Evolutionary conservation across 2,888 invertebrate genomes (phyloP).

Genomic region (Platycheirus albimanus): DNA sequence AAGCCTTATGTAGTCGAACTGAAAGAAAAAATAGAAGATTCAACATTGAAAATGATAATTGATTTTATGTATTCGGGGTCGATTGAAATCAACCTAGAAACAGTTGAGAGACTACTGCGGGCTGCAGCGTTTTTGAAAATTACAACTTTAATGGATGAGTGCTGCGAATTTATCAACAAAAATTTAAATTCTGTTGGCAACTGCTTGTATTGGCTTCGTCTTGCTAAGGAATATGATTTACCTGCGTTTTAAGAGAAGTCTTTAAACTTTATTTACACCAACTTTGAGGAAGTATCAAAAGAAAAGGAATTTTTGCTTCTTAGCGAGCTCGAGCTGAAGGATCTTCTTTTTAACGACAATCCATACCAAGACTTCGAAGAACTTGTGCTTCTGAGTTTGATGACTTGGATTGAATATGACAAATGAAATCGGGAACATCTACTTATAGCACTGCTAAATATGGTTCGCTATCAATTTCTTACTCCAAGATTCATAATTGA

Average conservation of each 20-base stretch:
- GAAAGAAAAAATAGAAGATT: background rate
- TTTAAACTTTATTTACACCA: too few relatives aligned
- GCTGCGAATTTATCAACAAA: background rate
- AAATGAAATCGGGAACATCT: background rate
- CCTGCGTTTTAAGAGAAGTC: background rate
- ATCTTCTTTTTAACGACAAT: too few relatives aligned
- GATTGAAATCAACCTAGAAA: background rate
- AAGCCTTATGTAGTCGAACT: background rate
- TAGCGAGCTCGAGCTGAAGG: too few relatives aligned
- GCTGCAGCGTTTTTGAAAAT: background rate
- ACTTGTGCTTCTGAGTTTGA: background rate
- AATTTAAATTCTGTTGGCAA: background rate
- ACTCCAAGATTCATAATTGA: background rate
- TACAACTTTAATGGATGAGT: background rate
- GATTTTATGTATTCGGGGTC: slow-evolving; percentile 3
- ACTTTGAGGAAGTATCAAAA: background rate
- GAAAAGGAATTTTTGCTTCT: background rate
- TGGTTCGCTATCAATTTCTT: background rate
- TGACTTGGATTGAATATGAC: background rate
- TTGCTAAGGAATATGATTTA: background rate
- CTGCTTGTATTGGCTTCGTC: background rate
- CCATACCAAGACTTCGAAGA: background rate
- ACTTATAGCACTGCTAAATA: background rate
- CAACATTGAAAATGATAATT: background rate
- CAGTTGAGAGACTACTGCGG: background rate